phyloP scores from a whole-genome alignment of 2,113 vertebrate genomes.

The Euleptes europaea region DNA sequence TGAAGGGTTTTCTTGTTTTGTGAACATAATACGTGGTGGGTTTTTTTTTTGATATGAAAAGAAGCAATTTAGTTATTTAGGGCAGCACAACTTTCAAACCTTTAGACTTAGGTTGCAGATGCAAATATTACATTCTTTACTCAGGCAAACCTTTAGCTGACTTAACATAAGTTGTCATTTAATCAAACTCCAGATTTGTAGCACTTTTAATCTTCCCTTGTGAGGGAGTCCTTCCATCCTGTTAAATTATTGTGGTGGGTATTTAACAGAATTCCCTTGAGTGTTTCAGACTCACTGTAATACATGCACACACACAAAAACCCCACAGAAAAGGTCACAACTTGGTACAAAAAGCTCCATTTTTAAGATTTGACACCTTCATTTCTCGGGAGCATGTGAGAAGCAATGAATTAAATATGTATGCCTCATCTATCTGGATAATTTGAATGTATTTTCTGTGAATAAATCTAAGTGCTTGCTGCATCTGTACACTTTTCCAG shows the following conservation, averaged over 20 bases:
- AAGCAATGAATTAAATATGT: conserved; percentile 65
- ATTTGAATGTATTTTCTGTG: conserved; percentile 68
- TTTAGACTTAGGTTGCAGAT: conserved; percentile 2
- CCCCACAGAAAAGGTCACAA: not conserved
- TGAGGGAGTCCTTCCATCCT: conserved; percentile 55
- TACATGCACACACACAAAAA: conserved; percentile 42
- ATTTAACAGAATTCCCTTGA: conserved; percentile 62
- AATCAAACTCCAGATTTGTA: conserved; percentile 67
- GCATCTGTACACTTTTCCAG: conserved; percentile 66
- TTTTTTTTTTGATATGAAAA: no score
- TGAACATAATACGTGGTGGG: no score
- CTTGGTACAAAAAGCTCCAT: conserved; percentile 58
- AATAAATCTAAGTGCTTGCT: conserved; percentile 69
- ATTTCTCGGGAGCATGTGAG: conserved; percentile 57
- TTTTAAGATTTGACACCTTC: conserved; percentile 41
- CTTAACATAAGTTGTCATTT: conserved; percentile 48
- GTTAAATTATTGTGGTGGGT: conserved; percentile 60
- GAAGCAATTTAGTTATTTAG: no score
- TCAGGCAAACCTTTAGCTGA: conserved; percentile 48
- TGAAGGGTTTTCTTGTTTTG: no score
- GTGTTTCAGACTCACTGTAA: conserved; percentile 32
- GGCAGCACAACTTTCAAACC: not conserved
- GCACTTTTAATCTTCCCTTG: conserved; percentile 57
- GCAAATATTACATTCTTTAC: conserved; percentile 37
- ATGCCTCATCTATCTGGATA: conserved; percentile 53